Evolutionary conservation across 2,113 vertebrate species (phyloP), one percentile per base, ranked within the genome.

Genomic region (Crypturellus undulatus): DNA sequence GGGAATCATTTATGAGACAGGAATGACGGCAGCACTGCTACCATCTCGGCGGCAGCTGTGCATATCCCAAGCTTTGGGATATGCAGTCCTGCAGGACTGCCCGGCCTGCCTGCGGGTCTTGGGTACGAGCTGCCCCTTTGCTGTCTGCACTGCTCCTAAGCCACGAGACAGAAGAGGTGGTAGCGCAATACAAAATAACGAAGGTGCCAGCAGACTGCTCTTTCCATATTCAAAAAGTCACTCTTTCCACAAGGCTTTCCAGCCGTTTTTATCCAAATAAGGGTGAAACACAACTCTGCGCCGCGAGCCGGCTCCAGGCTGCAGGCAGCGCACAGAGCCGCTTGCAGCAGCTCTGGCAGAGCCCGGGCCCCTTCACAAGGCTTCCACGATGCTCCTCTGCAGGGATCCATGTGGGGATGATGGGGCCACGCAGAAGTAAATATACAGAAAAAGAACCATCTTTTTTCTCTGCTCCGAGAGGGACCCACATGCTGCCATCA

Each of bases 211-310:
- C 0, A 24, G 71, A 92, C 16, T 7, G 32, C 81, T 91, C 87
- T 60, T 79, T 73, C 87, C 70, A 3, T 17, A 73, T 28, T 84
- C 89, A 77, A 79, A 72, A 85, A 32, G 43, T 87, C 87, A 49
- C 62, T 94, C 70, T 69, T 94, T 92, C 89, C 91, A 92, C 34
- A 72, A 42, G 19, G 73, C 67, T 77, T 84, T 94, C 94, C 91
- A 95, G 40, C 2, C 69, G 16, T 36, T 38, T 86, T 45, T 58
- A 36, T 52, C 52, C n/a, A 81, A 28, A 54, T 24, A 92, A 32
- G 86, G 75, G 30, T 82, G 84, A 94, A 82, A 87, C 63, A 62
- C 67, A 84, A 7, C 40, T 51, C 79, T 21, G 32, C 47, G 62
- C 56, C 1, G 6, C 71, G 76, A 60, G 71, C 72, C 54, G 45